Evolutionary conservation across 1,140 invertebrate species (phyloP), one percentile per base, ranked within the genome.

Genomic region (Drosophila ohnishii): DNA sequence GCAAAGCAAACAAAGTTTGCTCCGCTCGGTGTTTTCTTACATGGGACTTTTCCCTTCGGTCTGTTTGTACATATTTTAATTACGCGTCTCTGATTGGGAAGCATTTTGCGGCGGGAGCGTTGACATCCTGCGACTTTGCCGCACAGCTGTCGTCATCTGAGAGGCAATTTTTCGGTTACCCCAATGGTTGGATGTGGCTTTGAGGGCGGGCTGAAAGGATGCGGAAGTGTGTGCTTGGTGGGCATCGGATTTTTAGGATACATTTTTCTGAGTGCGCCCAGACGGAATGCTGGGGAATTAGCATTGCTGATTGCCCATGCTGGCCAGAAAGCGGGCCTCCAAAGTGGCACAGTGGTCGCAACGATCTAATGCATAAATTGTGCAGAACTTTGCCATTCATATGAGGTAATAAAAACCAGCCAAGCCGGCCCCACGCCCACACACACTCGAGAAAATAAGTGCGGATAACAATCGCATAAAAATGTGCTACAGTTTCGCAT

Each of bases 41-140:
- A 69, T 58, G 55, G 53, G 63, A 72, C 58, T 65, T 73, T 80
- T 65, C 65, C 65, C 70, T 56, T 66, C 48, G 79, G 50, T 70
- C 77, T 86, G 83, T 86, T 86, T 87, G 80, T 79, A 88, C 80
- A 87, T 87, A 83, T 88, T 87, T 87, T 87, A 87, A 87, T 87
- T 87, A 83, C 83, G 83, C 84, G 76, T 74, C 80, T 88, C 84
- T 83, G 83, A 87, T 87, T 87, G 83, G 75, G 67, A 66, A 78
- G 59, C 65, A 86, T 75, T 72, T 85, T 66, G 63, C 42, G 32
- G 56, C 53, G 66, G 44, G 70, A 67, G 75, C 75, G 80, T 72
- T 73, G 75, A 79, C 83, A 82, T 76, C 70, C 39, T 65, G 66
- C 51, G 45, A 66, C 50, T 76, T 39, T 58, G 72, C 50, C 66